These are phyloP conservation scores for Sebastes wilsoni DNA, from an alignment of 2,797 vertebrate genomes.

Conservation along the genomic window DNA sequence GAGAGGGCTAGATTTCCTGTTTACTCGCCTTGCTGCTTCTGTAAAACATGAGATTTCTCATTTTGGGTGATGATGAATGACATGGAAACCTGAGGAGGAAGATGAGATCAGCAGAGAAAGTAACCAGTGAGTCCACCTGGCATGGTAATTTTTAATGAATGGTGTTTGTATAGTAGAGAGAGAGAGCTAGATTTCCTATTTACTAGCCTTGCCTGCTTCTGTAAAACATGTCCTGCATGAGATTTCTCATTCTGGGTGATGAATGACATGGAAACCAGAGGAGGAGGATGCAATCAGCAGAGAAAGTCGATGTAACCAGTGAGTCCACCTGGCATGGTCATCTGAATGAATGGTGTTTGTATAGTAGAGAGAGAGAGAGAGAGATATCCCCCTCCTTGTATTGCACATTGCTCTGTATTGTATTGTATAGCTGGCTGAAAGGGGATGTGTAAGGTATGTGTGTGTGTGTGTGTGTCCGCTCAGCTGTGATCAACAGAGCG, in stretches of 20 bases:
- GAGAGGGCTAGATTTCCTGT: conserved; percentile 49
- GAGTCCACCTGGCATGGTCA: neutral
- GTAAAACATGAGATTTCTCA: conserved; percentile 53
- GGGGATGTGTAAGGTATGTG: conserved; percentile 29
- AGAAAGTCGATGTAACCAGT: neutral
- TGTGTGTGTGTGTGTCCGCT: conserved; percentile 10
- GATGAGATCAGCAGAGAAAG: neutral
- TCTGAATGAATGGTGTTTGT: conserved; percentile 8
- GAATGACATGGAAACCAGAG: neutral
- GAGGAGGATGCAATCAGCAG: neutral
- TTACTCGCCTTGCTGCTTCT: conserved; percentile 52
- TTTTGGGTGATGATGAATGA: neutral
- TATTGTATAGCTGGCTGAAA: conserved; percentile 33
- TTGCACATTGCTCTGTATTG: conserved; percentile 33
- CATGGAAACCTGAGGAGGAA: neutral
- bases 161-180: conserved; percentile 27
- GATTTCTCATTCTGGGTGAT: conserved; percentile 19
- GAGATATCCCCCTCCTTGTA: conserved; percentile 15
- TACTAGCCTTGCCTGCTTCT: conserved; percentile 49
- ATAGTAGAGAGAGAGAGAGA: conserved; percentile 31
- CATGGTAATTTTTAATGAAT: neutral
- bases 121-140: neutral
- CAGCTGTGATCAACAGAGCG: conserved; percentile 48
- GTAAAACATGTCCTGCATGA: conserved; percentile 55
- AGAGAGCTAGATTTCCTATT: conserved; percentile 49